These are phyloP conservation scores for Maniola jurtina DNA, from an alignment of 1,140 invertebrate genomes.

Conservation along the genomic window DNA sequence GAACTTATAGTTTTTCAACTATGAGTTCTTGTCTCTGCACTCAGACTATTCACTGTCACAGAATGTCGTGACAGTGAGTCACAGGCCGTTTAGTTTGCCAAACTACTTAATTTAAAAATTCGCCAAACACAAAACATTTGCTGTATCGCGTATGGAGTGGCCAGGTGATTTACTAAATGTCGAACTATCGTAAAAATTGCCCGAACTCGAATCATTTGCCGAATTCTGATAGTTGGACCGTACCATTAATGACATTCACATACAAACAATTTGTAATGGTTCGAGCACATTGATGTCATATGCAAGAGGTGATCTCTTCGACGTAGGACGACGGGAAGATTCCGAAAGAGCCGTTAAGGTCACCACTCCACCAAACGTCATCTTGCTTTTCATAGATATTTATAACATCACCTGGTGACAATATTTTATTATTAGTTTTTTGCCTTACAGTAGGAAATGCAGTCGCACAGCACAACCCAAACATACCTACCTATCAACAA, in stretches of 20 bases:
- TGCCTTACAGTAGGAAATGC: neutral
- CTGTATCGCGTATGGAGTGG: no score
- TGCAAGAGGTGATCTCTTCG: constrained; percentile 81
- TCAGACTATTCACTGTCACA: no score
- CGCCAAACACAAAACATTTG: no score
- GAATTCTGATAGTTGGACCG: neutral
- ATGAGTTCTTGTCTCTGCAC: no score
- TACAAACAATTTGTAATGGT: neutral
- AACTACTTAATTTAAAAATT: no score
- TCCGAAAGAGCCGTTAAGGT: constrained; percentile 90
- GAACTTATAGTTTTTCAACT: no score
- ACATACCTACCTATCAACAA: no score
- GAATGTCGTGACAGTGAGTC: no score
- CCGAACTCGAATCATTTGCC: neutral
- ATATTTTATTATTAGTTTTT: constrained; percentile 3
- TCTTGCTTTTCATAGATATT: constrained; percentile 93
- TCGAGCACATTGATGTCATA: constrained; percentile 30
- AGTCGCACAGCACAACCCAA: no score
- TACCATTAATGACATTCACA: neutral
- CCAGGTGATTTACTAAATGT: no score
- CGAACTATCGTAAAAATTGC: no score
- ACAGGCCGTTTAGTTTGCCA: no score
- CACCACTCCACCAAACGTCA: constrained; percentile 97
- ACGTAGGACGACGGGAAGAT: constrained; percentile 97
- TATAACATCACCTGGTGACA: constrained; percentile 87